phyloP scores from a whole-genome alignment of 2,797 vertebrate genomes.

The Limosa lapponica region DNA sequence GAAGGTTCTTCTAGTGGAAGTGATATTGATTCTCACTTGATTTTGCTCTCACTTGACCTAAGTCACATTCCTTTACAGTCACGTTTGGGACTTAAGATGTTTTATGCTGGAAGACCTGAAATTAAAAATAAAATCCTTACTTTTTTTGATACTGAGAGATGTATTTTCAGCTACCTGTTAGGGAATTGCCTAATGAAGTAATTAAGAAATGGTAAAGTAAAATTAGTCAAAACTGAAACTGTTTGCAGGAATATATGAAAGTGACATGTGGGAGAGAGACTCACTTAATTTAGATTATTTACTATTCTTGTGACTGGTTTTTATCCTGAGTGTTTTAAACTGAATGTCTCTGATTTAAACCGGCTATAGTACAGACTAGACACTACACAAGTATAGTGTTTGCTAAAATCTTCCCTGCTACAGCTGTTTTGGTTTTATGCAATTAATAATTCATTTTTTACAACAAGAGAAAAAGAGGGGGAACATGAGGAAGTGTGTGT shows the following conservation, averaged over 20 bases:
- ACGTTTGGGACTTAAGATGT: not conserved
- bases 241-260: not conserved
- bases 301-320: not conserved
- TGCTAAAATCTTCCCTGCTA: not conserved
- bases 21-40: not conserved
- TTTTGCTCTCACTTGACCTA: not conserved
- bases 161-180: not conserved
- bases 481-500: not conserved
- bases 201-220: not conserved
- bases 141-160: not conserved
- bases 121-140: not conserved
- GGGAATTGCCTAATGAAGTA: not conserved
- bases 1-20: not conserved
- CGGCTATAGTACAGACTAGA: not conserved
- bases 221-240: not conserved
- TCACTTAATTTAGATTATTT: not conserved
- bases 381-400: not conserved
- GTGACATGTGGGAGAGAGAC: not conserved
- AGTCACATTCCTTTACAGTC: not conserved
- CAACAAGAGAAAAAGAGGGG: not conserved
- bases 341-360: not conserved
- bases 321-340: not conserved
- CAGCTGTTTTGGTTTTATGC: not conserved
- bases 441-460: not conserved
- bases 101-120: not conserved